Evolutionary conservation across 2,797 vertebrate genomes (phyloP).

Genomic region (Argentina silus): DNA sequence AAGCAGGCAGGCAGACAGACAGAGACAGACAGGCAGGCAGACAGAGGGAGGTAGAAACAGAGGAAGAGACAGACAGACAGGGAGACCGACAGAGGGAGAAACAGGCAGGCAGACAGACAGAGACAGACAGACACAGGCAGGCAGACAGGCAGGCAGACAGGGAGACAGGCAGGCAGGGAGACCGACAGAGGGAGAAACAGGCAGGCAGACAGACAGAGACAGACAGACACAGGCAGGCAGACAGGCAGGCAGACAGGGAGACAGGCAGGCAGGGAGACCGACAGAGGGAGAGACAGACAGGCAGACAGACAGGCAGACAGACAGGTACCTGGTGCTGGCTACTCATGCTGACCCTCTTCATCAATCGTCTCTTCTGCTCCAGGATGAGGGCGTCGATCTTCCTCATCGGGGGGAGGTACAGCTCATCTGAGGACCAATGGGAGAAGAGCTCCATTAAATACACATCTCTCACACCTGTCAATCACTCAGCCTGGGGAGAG

Average conservation of each 20-base stretch:
- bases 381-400: constrained; percentile 91
- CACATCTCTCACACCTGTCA: constrained; percentile 48
- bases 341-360: constrained; percentile 87
- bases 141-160: not conserved
- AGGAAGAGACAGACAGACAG: not conserved
- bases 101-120: too few species aligned
- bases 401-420: constrained; percentile 92
- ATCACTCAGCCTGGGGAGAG: not conserved
- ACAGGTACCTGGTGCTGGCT: constrained; percentile 84
- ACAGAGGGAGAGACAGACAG: not conserved
- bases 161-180: not conserved
- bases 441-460: constrained; percentile 49
- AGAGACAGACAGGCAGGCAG: constrained; percentile 6
- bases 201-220: not conserved
- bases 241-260: not conserved
- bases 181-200: not conserved
- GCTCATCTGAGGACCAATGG: constrained; percentile 81
- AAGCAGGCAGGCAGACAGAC: not conserved
- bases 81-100: not conserved
- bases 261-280: not conserved
- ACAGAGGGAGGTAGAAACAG: not conserved
- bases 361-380: constrained; percentile 91
- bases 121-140: too few species aligned
- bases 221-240: too few species aligned
- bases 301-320: not conserved